Base-by-base conservation (phyloP, 2,797 vertebrate genomes). In the Acrocephalus scirpaceus region DNA sequence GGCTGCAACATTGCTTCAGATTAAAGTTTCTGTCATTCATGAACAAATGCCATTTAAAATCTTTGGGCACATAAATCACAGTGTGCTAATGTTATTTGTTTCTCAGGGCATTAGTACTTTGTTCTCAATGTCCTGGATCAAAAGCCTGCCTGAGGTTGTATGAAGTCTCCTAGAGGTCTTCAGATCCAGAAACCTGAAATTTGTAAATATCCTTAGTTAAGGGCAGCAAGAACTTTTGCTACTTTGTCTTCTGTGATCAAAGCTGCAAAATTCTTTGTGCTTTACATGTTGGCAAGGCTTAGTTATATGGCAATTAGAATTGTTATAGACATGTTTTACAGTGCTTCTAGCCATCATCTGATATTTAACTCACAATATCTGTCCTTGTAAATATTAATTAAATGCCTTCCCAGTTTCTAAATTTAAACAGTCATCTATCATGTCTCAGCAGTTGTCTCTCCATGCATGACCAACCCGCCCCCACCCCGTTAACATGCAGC, bases 361-460 rank as follows among this genome's bases (percentile, higher is more conserved):
- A 87, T 94, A 88, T 95, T 82, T 96, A 96, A 90, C 36, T 97
- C 80, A 51, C 10, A 84, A 40, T 86, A 87, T 36, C 58, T 87
- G 66, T 74, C 64, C 67, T 92, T 95, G 85, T 96, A 97, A 96
- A 96, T 96, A 75, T 96, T 96, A 96, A 96, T 96, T 95, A 96
- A 97, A 92, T 51, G 6, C 12, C 51, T 95, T 92, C 60, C 66
- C 29, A 56, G 45, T 91, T 65, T 75, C 86, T 86, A 86, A 96
- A 91, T 97, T 95, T 92, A 80, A 96, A 36, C 45, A 89, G 75
- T 86, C 73, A 92, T 66, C 42, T 87, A 64, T 94, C 62, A 72
- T 47, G 64, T 72, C 71, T 88, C 77, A 50, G 11, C 57, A 85
- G 62, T n/a, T 77, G 36, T 78, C 65, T 71, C 51, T 70, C 53